Base-by-base conservation (phyloP, 2,797 vertebrate genomes). In the Ataeniobius toweri region DNA sequence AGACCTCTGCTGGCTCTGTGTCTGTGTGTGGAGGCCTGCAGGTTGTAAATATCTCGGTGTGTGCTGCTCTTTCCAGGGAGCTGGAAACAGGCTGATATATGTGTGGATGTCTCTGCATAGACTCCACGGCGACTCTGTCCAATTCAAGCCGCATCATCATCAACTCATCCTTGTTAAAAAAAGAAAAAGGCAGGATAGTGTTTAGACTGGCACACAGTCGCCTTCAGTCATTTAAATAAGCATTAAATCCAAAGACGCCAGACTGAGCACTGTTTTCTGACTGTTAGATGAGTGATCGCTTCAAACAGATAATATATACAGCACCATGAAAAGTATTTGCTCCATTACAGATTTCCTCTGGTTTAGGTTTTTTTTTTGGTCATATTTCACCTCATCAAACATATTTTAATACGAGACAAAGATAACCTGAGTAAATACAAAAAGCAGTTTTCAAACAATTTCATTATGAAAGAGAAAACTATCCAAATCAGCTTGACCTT, bases 211-310 rank as follows among this genome's bases (percentile, higher is more conserved):
- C 87, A 84, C 81, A 0, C 63, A 0, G 84, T 63, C 55, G 81
- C 88, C 88, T 89, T 89, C 89, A 72, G 82, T 85, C 83, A 83
- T 88, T 89, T 94, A 94, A 94, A 93, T 94, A 94, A 91, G 89
- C 93, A 81, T 92, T 93, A 93, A 91, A 92, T 93, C 91, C 88
- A 89, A 61, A 0, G 91, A 93, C 90, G 89, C 93, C 91, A 90
- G 74, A 65, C 81, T 44, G 74, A 86, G 77, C 75, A 36, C 71
- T 59, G 75, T 46, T 51, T 48, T 74, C 82, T 74, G 75, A 12
- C 70, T 28, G 81, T 75, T 76, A 61, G 53, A n/a, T 31, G 72
- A 74, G 28, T 24, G 82, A n/a, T 74, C n/a, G 0, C 65, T 74
- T 74, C 28, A 1, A 73, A 73, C 26, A 75, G 69, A 83, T 71